Percentiles rank a stretch among this genome's conserved stretches.
These are phyloP conservation scores for Dendrophyllia cribrosa DNA, from an alignment of 64 coral and sea anemone genomes.

Conservation along the genomic window DNA sequence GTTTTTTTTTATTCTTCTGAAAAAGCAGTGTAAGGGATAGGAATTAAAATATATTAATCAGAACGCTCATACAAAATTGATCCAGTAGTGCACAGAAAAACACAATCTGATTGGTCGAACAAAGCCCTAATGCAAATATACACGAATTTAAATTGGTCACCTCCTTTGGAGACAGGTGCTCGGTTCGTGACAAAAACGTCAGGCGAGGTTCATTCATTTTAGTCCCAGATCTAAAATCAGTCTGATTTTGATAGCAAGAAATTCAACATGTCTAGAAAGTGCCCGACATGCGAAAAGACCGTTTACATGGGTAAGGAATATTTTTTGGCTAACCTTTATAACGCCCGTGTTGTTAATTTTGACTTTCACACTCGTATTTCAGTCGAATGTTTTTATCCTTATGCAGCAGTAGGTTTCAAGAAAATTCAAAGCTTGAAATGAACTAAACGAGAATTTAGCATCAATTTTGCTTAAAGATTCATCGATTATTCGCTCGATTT, in stretches of 20 bases:
- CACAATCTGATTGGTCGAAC: not conserved
- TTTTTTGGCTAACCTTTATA: not conserved
- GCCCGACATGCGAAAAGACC: conserved; percentile 38
- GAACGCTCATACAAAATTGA: conserved; percentile 12
- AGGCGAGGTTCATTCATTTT: not conserved
- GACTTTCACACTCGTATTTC: not conserved
- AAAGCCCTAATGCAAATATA: not conserved
- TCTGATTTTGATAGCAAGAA: not conserved
- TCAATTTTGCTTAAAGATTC: not conserved
- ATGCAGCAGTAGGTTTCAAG: no score
- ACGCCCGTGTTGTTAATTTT: not conserved
- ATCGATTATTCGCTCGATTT: no score
- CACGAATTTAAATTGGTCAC: not conserved
- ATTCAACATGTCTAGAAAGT: conserved; percentile 16
- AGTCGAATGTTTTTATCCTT: not conserved
- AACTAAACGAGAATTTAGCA: not conserved
- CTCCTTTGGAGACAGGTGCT: not conserved
- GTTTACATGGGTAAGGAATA: conserved; percentile 32
- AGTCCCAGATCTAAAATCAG: not conserved
- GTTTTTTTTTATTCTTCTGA: no score
- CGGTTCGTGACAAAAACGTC: not conserved
- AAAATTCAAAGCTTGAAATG: not conserved
- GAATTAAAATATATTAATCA: not conserved
- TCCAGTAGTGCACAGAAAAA: not conserved
- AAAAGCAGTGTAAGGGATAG: no score